These are phyloP conservation scores for Belgica antarctica DNA, from an alignment of 2,888 invertebrate species.

Conservation along the genomic window DNA sequence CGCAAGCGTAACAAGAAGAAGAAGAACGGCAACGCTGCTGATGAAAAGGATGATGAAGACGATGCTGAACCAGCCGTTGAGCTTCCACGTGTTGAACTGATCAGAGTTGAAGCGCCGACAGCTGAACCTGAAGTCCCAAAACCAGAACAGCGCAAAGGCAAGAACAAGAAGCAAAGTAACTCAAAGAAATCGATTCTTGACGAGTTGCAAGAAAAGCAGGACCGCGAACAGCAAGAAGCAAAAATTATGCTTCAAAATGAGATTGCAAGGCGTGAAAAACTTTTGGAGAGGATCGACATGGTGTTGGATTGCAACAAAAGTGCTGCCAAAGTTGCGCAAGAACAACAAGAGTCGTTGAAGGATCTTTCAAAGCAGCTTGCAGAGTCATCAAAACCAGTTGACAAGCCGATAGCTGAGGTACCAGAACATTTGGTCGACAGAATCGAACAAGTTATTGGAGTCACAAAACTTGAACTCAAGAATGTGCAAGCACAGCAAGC, in stretches of 20 bases:
- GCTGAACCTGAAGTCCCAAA: background rate
- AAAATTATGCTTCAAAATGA: constrained; percentile 13
- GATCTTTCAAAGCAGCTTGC: background rate
- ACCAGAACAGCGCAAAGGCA: background rate
- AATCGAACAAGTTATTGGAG: constrained; percentile 38
- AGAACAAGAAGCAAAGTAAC: constrained; percentile 20
- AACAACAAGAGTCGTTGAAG: constrained; percentile 27
- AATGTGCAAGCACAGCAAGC: constrained; percentile 35
- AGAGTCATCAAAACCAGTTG: background rate
- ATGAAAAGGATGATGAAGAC: background rate
- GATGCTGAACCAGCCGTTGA: background rate
- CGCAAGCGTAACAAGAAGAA: constrained; percentile 12
- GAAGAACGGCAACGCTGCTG: background rate
- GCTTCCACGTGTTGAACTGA: background rate
- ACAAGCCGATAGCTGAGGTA: background rate
- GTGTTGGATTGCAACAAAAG: constrained; percentile 34
- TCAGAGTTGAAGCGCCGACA: background rate
- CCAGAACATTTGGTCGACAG: constrained; percentile 22
- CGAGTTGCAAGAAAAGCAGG: constrained; percentile 32
- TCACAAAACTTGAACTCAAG: constrained; percentile 30
- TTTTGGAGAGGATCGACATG: constrained; percentile 32
- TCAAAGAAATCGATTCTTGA: constrained; percentile 38
- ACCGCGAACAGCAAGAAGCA: constrained; percentile 37
- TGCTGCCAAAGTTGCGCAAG: constrained; percentile 14
- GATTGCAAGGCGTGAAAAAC: constrained; percentile 36